phyloP scores from a whole-genome alignment of 2,113 vertebrate genomes.

The Dicaeum eximium region DNA sequence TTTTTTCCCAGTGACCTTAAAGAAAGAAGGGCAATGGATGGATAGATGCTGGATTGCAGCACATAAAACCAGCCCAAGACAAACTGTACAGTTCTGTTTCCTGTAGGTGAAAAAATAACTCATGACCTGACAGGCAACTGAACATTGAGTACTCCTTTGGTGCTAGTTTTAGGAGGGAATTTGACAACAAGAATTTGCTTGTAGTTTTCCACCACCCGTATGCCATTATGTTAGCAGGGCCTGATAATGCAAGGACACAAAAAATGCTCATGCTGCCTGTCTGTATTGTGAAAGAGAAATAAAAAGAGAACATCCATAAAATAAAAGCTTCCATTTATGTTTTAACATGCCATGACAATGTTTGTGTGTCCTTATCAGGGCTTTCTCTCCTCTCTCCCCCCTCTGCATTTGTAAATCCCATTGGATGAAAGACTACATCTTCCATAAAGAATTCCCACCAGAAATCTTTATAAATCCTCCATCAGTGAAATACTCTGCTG shows the following conservation, averaged over 20 bases:
- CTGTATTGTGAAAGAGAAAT: conserved; percentile 40
- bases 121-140: conserved; percentile 59
- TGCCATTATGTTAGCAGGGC: conserved; percentile 19
- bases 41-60: conserved; percentile 50
- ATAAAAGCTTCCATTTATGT: conserved; percentile 63
- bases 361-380: conserved; percentile 60
- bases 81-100: conserved; percentile 65
- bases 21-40: conserved; percentile 34
- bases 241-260: conserved; percentile 38
- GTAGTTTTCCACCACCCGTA: conserved; percentile 47
- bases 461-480: conserved; percentile 76
- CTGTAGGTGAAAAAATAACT: conserved; percentile 65
- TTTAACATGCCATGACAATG: conserved; percentile 60
- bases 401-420: conserved; percentile 60
- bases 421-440: conserved; percentile 70
- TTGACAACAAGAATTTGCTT: conserved; percentile 69
- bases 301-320: conserved; percentile 64
- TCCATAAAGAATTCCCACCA: conserved; percentile 78
- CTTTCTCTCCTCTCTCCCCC: background rate
- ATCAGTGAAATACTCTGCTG: conserved; percentile 70
- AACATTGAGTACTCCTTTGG: conserved; percentile 60
- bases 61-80: conserved; percentile 50
- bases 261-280: background rate
- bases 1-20: conserved; percentile 26
- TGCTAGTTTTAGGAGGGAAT: conserved; percentile 65